Base-by-base conservation (phyloP, 2,888 invertebrate species). In the Pseudococcus viburni region DNA sequence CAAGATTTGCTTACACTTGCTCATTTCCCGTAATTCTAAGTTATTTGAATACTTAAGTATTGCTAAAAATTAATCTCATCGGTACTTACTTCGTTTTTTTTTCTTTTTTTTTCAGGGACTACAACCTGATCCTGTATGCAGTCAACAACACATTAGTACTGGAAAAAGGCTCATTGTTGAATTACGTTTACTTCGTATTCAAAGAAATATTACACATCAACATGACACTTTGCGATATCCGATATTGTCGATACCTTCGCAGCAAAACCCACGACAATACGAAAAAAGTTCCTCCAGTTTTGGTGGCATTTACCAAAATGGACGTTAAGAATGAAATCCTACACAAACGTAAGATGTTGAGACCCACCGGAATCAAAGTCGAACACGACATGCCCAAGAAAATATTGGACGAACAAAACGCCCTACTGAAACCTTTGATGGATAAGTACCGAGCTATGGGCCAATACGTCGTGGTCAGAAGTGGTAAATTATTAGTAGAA, bases 401-500 rank as follows among this genome's bases (percentile, higher is more conserved):
- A 17, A 11, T 42, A 33, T 12, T 83, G 3, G 80, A 83, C 3
- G 80, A 42, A 46, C 80, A 83, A 11, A 83, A 83, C 22, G 80
- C 80, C 19, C 2, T 83, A 5, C 46, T 83, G 22, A 83, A 83
- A 46, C 80, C 80, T 46, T 83, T 83, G 19, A 83, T 83, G 80
- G 80, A 83, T 46, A 83, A 83, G 46, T 83, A 83, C 19, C 39
- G 80, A 42, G 42, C 42, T 19, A 46, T 46, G 46, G 80, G 80
- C 11, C 39, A 83, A 83, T 83, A 83, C 46, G 80, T 83, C 3
- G 39, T 83, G 42, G 46, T 83, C 4, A 83, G 80, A 83, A 83
- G 46, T 46, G 80, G 80, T 46, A 83, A 83, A 83, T 46, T 83
- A 83, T 7, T 83, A 15, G 80, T 83, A 17, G 80, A 83, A 19